These are phyloP conservation scores for Congeria kusceri DNA, from an alignment of 2,888 invertebrate species.

Conservation along the genomic window DNA sequence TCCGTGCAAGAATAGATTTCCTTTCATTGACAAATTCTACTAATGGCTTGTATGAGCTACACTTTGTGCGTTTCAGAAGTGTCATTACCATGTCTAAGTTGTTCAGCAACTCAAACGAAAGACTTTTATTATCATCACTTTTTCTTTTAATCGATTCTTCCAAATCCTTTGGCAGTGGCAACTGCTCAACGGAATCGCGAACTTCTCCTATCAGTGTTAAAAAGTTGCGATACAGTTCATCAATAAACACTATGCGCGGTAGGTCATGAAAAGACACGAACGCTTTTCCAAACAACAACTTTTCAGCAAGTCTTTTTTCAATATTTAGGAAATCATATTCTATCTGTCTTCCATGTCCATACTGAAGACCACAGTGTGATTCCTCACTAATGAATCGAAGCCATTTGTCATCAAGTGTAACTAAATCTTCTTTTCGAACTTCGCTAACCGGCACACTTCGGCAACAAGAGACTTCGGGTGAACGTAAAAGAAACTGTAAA, in stretches of 20 bases:
- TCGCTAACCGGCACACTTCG: slow-evolving; percentile 40
- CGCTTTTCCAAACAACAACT: slow-evolving; percentile 45
- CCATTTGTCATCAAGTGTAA: slow-evolving; percentile 31
- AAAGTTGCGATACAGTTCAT: slow-evolving; percentile 66
- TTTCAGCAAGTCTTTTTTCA: slow-evolving; percentile 51
- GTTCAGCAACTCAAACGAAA: slow-evolving; percentile 50
- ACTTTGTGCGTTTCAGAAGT: slow-evolving; percentile 62
- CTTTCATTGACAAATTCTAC: slow-evolving; percentile 58
- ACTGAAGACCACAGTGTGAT: slow-evolving; percentile 53
- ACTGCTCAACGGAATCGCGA: slow-evolving; percentile 37
- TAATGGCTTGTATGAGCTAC: slow-evolving; percentile 48
- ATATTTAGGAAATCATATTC: slow-evolving; percentile 61
- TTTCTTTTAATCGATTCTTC: slow-evolving; percentile 35
- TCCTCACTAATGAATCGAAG: slow-evolving; percentile 34
- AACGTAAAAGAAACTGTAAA: slow-evolving; percentile 37
- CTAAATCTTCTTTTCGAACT: slow-evolving; percentile 24
- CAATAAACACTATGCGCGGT: slow-evolving; percentile 57
- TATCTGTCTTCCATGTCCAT: slow-evolving; percentile 51
- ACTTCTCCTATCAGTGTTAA: slow-evolving; percentile 48
- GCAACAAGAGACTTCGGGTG: slow-evolving; percentile 10
- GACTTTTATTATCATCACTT: slow-evolving; percentile 33
- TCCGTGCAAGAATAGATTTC: slow-evolving; percentile 37
- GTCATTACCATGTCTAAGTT: slow-evolving; percentile 63
- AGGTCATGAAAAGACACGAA: slow-evolving; percentile 36
- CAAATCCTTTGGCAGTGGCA: slow-evolving; percentile 50